Evolutionary conservation across 1,140 invertebrate genomes (phyloP), one percentile per base, ranked within the genome.

Genomic region (Solenopsis invicta): DNA sequence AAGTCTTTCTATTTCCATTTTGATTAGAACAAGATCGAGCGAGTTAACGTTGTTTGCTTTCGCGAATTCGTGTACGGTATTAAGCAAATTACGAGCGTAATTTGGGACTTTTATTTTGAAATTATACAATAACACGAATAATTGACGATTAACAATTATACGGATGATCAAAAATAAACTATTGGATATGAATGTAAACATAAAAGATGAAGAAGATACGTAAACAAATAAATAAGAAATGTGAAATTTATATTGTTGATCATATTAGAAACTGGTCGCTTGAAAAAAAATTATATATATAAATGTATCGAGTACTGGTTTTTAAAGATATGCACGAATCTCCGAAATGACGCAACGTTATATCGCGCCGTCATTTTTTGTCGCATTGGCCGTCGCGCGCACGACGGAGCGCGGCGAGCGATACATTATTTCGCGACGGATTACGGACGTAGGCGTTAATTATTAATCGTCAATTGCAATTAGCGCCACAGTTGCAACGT

Each of bases 401-500:
- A 59, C 80, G 41, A 48, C 37, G 52, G 16, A 67, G 48, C 48
- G 62, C 48, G 72, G 21, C 29, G 48, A 41, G 10, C 77, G 80
- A n/a, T 50, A 61, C 54, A 84, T 84, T 74, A 84, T 84, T 84
- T 61, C 69, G 54, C 80, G 54, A 67, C 54, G 69, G 80, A 74
- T 84, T 84, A 84, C 24, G 80, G 54, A 84, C 69, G 69, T 61
- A 24, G 54, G 54, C 54, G 80, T 84, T 84, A 74, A 84, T 84
- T 84, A 84, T 84, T 84, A 84, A 84, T 84, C 67, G 80, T 82
- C 80, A 75, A 84, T 84, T 74, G 80, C 80, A 84, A 84, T 84
- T 84, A 84, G 80, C 80, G 54, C 69, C 54, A 4, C 66, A 37
- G 80, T 84, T 84, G 80, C 54, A 74, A 84, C 54, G 69, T 72